Base-by-base conservation (phyloP, 2,888 invertebrate genomes). In the Drosophila koepferae region DNA sequence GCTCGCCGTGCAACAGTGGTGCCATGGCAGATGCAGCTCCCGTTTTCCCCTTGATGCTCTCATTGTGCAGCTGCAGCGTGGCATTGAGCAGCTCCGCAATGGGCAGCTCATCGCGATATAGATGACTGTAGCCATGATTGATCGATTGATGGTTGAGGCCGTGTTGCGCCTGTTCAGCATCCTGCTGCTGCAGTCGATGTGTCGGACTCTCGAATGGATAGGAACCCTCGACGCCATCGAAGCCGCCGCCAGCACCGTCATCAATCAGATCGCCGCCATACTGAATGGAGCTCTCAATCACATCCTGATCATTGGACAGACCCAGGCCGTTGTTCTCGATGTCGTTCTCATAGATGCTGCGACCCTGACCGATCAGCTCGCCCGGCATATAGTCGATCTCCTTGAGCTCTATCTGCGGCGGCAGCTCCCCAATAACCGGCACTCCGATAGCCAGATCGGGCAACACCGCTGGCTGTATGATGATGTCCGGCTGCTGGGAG, bases 391-490 rank as follows among this genome's bases (percentile, higher is more conserved):
- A 93, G 80, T 93, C 93, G 74, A 93, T 92, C 86, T 93, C 93
- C 77, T 92, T 92, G 3, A 93, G 83, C 76, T 93, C 93, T 68
- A 93, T 93, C 82, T 93, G 93, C 20, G 93, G 93, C 20, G 93
- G 93, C 38, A 93, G 69, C 74, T 93, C 93, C 2, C 92, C 93
- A 66, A 93, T 93, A 3, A 93, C 92, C 0, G 93, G 93, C 20
- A 93, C 93, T 14, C 93, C 93, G 36, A 93, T 92, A 2, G 93
- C 91, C 82, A 93, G 80, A 63, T 93, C 93, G 6, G 93, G 92
- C n/a, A 92, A 80, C 46, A 92, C 82, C 10, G 92, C 93, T 9
- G 93, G 93, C 67, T 93, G 92, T 56, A 93, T 93, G 5, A 93
- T 90, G 28, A 93, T 92, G 66, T 93, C 92, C 38, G 91, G 84